These are phyloP conservation scores for Pterois miles DNA, from an alignment of 2,797 vertebrate species.

Conservation along the genomic window DNA sequence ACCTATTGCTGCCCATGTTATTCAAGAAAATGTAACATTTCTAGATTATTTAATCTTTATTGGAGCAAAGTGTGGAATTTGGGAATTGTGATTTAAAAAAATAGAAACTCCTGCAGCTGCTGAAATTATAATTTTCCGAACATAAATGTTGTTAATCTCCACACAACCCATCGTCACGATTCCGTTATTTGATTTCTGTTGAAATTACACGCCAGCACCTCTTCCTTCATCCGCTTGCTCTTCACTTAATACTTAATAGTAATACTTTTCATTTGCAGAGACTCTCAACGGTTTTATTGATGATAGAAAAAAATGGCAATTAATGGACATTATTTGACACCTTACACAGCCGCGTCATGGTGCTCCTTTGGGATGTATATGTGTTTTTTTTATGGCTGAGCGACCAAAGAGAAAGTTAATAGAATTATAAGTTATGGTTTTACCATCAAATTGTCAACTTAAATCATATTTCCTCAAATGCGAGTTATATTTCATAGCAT, in stretches of 20 bases:
- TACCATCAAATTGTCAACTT: not conserved
- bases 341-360: conserved; percentile 60
- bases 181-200: not conserved
- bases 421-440: not conserved
- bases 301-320: conserved; percentile 89
- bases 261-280: conserved; percentile 86
- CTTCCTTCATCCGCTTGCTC: conserved; percentile 78
- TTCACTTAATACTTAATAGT: conserved; percentile 88
- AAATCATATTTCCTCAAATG: not conserved
- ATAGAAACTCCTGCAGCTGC: not conserved
- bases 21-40: not conserved
- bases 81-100: not conserved
- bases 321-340: conserved; percentile 86
- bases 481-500: not conserved
- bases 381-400: not conserved
- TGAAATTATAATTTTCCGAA: not conserved
- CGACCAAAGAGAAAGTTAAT: not conserved
- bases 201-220: not conserved
- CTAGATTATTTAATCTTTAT: not conserved
- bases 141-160: not conserved
- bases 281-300: conserved; percentile 89
- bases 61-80: not conserved
- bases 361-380: not conserved
- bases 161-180: not conserved
- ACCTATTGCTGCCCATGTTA: not conserved